These are phyloP conservation scores for Lordiphosa andalusiaca DNA, from an alignment of 2,888 invertebrate species.

Conservation along the genomic window DNA sequence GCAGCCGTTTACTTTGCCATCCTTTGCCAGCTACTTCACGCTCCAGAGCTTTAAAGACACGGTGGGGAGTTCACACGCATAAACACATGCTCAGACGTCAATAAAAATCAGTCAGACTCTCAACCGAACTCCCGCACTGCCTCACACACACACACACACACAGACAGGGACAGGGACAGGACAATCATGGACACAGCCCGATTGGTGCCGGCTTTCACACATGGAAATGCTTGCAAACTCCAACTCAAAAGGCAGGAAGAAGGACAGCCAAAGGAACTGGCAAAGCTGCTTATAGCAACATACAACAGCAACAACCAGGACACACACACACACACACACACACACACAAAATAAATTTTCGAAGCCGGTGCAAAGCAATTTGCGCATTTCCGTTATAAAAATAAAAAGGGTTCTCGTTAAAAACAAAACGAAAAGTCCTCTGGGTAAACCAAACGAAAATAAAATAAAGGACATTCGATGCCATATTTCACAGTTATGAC, in stretches of 20 bases:
- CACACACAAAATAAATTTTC: slow-evolving; percentile 47
- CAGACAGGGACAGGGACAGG: slow-evolving; percentile 11
- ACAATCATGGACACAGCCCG: slow-evolving; percentile 7
- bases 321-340: slow-evolving; percentile 21
- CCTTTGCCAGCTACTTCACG: slow-evolving; percentile 22
- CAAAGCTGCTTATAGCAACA: slow-evolving; percentile 71
- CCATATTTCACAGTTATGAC: slow-evolving; percentile 57
- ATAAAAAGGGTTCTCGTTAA: slow-evolving; percentile 71
- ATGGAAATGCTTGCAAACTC: slow-evolving; percentile 74
- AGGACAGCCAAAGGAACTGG: slow-evolving; percentile 23
- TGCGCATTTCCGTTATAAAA: slow-evolving; percentile 71
- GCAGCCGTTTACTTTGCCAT: slow-evolving; percentile 27
- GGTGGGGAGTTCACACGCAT: slow-evolving; percentile 55
- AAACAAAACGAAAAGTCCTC: slow-evolving; percentile 59
- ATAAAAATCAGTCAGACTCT: slow-evolving; percentile 57
- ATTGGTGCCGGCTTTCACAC: slow-evolving; percentile 60
- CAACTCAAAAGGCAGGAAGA: slow-evolving; percentile 61
- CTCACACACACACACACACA: slow-evolving; percentile 25
- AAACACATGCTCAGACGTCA: slow-evolving; percentile 64
- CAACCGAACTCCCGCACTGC: slow-evolving; percentile 33
- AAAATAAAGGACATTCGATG: slow-evolving; percentile 34
- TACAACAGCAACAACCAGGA: slow-evolving; percentile 53
- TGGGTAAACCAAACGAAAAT: slow-evolving; percentile 22
- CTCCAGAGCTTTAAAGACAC: slow-evolving; percentile 65
- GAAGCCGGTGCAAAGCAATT: slow-evolving; percentile 73